A percentile compares a stretch with the other conserved stretches of the same genome.
phyloP scores from a whole-genome alignment of 2,888 invertebrate species.

The Lithophane leautieri region DNA sequence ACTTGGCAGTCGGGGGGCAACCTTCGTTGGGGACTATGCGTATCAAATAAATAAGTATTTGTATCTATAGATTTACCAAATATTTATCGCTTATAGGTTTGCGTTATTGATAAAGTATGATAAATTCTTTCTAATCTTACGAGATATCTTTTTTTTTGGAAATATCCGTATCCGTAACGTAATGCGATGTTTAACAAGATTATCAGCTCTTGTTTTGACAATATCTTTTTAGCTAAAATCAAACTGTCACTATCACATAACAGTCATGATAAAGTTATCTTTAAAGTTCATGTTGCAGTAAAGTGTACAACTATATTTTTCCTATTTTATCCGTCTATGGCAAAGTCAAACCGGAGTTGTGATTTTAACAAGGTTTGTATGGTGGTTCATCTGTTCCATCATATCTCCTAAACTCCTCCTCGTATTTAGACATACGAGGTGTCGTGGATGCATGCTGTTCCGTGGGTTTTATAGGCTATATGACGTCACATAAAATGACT shows the following conservation, averaged over 20 bases:
- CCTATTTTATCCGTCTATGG: not conserved
- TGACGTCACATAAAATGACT: too few species aligned
- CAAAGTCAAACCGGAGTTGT: not conserved
- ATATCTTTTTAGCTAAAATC: conserved; percentile 23
- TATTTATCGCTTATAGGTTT: not conserved
- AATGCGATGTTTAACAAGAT: not conserved
- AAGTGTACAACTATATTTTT: not conserved
- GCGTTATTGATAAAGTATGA: not conserved
- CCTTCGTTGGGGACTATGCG: conserved; percentile 10
- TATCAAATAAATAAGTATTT: conserved; percentile 13
- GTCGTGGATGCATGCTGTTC: not conserved
- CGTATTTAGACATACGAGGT: not conserved
- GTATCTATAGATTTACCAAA: not conserved
- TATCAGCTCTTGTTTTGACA: conserved; percentile 5
- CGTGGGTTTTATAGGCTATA: too few species aligned
- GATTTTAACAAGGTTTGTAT: too few species aligned
- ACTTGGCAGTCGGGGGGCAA: not conserved
- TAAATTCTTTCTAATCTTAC: not conserved
- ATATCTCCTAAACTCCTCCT: not conserved
- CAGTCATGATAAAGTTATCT: conserved; percentile 25
- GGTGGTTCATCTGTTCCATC: not conserved
- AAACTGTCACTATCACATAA: conserved; percentile 6
- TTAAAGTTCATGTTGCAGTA: conserved; percentile 29
- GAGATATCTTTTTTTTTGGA: not conserved
- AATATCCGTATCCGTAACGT: not conserved